Conservation (phyloP, 2,797 vertebrate genomes). For the Limnodromus scolopaceus region DNA sequence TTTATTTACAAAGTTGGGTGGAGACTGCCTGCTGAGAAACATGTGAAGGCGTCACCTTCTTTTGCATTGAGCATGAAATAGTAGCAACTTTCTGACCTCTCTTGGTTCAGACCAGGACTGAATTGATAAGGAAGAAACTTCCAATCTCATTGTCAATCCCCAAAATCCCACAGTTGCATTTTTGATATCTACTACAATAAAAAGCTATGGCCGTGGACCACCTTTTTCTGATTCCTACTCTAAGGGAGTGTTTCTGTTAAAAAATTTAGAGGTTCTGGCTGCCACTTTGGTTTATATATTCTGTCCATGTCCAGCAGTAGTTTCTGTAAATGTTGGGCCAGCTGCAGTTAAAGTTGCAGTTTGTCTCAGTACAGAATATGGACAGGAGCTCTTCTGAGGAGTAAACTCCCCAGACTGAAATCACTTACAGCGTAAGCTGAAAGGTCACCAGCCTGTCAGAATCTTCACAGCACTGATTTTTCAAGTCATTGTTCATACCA, state of each 20-base stretch:
- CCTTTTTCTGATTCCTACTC: not conserved
- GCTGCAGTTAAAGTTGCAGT: not conserved
- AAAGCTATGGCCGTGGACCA: not conserved
- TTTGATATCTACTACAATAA: not conserved
- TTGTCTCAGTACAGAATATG: conserved; percentile 17
- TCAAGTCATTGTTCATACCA: conserved; percentile 33
- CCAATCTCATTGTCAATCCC: not conserved
- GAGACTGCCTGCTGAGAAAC: not conserved
- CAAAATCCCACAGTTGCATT: not conserved
- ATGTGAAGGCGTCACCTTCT: fast-evolving
- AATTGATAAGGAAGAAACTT: not conserved
- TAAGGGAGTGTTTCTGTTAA: not conserved
- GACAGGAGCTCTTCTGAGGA: conserved; percentile 18
- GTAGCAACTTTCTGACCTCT: not conserved
- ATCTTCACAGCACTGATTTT: conserved; percentile 46
- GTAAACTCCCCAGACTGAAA: conserved; percentile 13
- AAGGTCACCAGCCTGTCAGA: conserved; percentile 64
- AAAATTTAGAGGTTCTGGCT: not conserved
- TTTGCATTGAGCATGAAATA: not conserved
- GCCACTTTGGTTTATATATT: not conserved
- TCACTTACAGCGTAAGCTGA: conserved; percentile 31
- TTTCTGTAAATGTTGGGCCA: not conserved
- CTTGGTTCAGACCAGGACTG: not conserved
- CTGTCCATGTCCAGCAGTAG: not conserved
- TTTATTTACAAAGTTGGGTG: not conserved